Base-by-base conservation (phyloP, 2,113 vertebrate genomes). In the Ellobius talpinus region DNA sequence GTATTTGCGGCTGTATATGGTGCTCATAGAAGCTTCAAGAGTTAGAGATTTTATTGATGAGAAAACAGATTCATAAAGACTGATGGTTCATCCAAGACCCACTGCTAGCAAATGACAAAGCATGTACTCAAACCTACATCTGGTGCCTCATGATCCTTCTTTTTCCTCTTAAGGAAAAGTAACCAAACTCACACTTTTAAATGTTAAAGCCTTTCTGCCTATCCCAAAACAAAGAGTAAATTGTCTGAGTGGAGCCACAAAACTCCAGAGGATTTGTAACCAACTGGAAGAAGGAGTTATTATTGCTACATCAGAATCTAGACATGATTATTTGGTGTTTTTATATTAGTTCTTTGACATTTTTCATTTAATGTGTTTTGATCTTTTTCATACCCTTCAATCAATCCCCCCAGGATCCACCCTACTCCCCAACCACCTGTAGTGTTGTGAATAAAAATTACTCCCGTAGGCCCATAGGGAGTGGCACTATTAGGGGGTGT, bases 11-110 rank as follows among this genome's bases (percentile, higher is more conserved):
- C 77, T 90, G 87, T 58, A 93, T 86, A 63, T 81, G 45, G 66
- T 76, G 88, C 21, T 88, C 55, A 52, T 14, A 93, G 90, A 93
- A 95, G 17, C 47, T 66, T 73, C 47, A 61, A 72, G 23, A 74
- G 85, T 92, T 77, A 82, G n/a, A 87, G 65, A 76, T 77, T 95
- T 90, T 68, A 76, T 68, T 90, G 85, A 87, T 45, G 8, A 96
- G n/a, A 87, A 96, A 96, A 89, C 14, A 84, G 66, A 79, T 81
- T 96, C 85, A 61, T 88, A 76, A 96, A 96, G 58, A 95, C 7
- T 21, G 42, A 94, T 77, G 74, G 66, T 31, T 92, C 95, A 77
- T 90, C 33, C 10, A 50, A 50, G 50, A 11, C 76, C 74, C 24
- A 85, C 2, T 58, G 31, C 65, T 16, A 66, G 87, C 17, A 68